Evolutionary conservation across 2,888 invertebrate species (phyloP).

Genomic region (Willowsia nigromaculata): DNA sequence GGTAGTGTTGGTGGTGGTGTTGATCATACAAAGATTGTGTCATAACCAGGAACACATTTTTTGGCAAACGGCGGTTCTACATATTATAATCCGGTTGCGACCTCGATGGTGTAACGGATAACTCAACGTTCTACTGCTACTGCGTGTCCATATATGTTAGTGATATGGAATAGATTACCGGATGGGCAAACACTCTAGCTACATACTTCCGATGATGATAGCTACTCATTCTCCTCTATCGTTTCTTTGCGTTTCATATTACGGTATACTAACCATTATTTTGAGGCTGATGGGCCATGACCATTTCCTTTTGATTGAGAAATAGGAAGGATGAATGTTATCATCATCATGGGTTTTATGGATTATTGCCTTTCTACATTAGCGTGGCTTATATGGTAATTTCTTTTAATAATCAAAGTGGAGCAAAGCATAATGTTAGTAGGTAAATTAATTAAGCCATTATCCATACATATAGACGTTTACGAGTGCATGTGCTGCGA

Average conservation of each 20-base stretch:
- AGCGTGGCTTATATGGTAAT: background rate
- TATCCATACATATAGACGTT: background rate
- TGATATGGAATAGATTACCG: background rate
- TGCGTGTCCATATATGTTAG: background rate
- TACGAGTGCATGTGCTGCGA: background rate
- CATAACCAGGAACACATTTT: slow-evolving; percentile 4
- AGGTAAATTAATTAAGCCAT: background rate
- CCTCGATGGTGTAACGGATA: background rate
- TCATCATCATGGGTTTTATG: background rate
- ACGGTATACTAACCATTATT: background rate
- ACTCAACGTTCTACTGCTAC: background rate
- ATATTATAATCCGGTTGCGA: background rate
- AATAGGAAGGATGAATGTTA: background rate
- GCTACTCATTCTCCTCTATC: background rate
- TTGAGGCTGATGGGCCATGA: slow-evolving; percentile 36
- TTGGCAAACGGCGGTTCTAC: background rate
- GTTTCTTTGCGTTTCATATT: background rate
- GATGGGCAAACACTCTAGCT: background rate
- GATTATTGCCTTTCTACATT: background rate
- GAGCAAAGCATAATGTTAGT: background rate
- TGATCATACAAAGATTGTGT: slow-evolving; percentile 7
- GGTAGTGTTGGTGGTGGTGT: background rate
- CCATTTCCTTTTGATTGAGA: slow-evolving; percentile 18
- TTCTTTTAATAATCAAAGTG: background rate
- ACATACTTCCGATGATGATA: background rate